A percentile compares a stretch with the other conserved stretches of the same genome.
Evolutionary conservation across 2,888 invertebrate species (phyloP).

Genomic region (Nephrotoma guestfalica): DNA sequence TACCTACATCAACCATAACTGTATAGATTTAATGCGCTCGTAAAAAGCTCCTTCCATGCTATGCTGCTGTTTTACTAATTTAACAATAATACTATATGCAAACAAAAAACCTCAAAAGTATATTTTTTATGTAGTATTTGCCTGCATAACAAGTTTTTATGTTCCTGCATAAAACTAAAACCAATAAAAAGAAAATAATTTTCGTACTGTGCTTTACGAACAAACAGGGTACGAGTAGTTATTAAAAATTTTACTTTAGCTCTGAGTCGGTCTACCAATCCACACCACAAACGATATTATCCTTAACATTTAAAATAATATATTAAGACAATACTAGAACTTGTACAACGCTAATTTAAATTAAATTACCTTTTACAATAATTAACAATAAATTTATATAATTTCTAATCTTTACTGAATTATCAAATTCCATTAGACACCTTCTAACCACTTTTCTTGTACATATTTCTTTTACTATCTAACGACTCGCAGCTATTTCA

Average conservation of each 20-base stretch:
- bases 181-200: neutral
- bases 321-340: too few species aligned
- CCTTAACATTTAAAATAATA: neutral
- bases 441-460: neutral
- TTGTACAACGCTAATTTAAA: neutral
- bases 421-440: neutral
- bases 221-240: too few species aligned
- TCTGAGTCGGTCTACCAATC: neutral
- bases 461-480: neutral
- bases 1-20: too few species aligned
- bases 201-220: too few species aligned
- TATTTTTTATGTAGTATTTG: neutral
- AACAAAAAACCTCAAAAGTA: neutral
- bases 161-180: neutral
- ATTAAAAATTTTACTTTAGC: too few species aligned
- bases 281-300: neutral
- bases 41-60: too few species aligned
- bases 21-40: too few species aligned
- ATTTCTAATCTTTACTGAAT: neutral
- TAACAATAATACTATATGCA: neutral
- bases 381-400: neutral
- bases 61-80: too few species aligned
- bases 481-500: neutral
- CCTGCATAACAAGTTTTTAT: neutral
- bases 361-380: neutral